phyloP scores from a whole-genome alignment of 2,888 invertebrate genomes.

The Formica aserva region DNA sequence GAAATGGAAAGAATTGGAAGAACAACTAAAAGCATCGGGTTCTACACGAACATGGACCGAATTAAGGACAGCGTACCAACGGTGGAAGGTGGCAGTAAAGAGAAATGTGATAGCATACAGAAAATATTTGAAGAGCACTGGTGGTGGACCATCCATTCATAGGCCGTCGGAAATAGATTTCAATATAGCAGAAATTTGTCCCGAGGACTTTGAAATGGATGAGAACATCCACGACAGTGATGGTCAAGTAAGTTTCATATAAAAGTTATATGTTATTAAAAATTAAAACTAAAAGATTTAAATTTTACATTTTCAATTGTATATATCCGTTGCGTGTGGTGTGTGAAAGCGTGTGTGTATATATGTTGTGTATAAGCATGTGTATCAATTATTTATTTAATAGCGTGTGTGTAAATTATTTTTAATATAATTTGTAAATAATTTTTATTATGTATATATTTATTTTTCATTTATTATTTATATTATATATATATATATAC shows the following conservation, averaged over 20 bases:
- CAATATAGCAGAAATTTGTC: not conserved
- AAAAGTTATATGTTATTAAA: not conserved
- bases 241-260: conserved; percentile 10
- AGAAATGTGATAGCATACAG: not conserved
- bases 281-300: too few relatives aligned
- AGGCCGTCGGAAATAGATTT: not conserved
- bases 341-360: too few relatives aligned
- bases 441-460: too few relatives aligned
- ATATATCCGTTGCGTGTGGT: too few relatives aligned
- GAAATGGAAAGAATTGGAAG: not conserved
- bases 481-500: too few relatives aligned
- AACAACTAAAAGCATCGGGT: too few relatives aligned
- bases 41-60: not conserved
- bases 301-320: too few relatives aligned
- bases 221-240: conserved; percentile 1
- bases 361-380: too few relatives aligned
- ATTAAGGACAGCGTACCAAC: not conserved
- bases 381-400: too few relatives aligned
- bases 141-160: not conserved
- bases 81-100: not conserved
- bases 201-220: not conserved
- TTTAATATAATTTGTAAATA: too few relatives aligned
- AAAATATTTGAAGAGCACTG: not conserved
- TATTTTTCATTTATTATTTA: too few relatives aligned
- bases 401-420: too few relatives aligned